Evolutionary conservation across 1,140 invertebrate genomes (phyloP).

Genomic region (Danaus plexippus): DNA sequence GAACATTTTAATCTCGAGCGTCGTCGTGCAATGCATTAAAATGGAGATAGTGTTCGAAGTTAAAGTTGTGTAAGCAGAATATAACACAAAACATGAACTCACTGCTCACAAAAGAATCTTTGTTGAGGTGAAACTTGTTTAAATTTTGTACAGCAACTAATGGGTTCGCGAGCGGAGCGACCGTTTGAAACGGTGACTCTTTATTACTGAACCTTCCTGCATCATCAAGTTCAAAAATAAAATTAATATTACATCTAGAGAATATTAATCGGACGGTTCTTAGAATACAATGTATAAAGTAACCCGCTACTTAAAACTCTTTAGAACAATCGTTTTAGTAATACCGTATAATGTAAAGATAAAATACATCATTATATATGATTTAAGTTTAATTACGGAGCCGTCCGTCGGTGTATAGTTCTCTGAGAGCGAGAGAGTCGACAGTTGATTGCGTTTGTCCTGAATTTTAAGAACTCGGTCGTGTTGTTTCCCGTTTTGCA

Average conservation of each 20-base stretch:
- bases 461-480: constrained; percentile 42
- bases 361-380: no score
- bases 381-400: no score
- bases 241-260: no score
- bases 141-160: constrained; percentile 17
- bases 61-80: constrained; percentile 5
- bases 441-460: constrained; percentile 40
- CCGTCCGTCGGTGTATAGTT: no score
- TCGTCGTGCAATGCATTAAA: constrained; percentile 9
- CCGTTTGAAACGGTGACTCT: not conserved
- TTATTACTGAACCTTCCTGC: not conserved
- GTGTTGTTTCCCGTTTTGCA: constrained; percentile 29
- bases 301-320: no score
- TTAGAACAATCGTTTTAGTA: no score
- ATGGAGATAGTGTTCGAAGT: constrained; percentile 5
- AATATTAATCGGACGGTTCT: no score
- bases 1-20: constrained; percentile 14
- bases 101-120: constrained; percentile 16
- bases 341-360: no score
- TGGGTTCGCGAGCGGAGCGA: constrained; percentile 11
- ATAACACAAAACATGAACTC: constrained; percentile 14
- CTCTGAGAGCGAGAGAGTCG: constrained; percentile 8
- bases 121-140: constrained; percentile 19
- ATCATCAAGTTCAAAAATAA: not conserved
- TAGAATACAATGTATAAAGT: no score